These are phyloP conservation scores for Xiphydria camelus DNA, from an alignment of 2,888 invertebrate genomes.

Conservation along the genomic window DNA sequence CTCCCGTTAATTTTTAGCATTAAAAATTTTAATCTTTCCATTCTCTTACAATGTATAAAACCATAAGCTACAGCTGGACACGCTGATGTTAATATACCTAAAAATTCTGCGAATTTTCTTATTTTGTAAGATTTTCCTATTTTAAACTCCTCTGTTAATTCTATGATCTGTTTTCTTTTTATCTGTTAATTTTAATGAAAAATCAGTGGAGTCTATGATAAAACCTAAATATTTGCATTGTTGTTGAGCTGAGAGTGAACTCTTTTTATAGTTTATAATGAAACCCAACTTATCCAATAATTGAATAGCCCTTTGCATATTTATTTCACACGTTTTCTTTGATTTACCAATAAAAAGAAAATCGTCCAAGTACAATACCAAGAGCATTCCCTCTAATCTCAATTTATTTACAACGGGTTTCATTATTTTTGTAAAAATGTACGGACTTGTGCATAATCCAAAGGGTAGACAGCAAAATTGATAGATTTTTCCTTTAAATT, in stretches of 20 bases:
- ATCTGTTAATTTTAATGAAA: conserved; percentile 14
- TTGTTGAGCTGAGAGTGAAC: conserved; percentile 7
- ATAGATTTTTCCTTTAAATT: conserved; percentile 18
- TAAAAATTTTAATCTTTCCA: conserved; percentile 25
- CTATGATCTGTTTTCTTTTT: conserved; percentile 18
- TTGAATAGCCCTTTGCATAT: conserved; percentile 10
- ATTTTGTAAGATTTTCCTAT: conserved; percentile 17
- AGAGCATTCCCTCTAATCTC: conserved; percentile 8
- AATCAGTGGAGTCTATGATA: conserved; percentile 17
- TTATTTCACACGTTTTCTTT: conserved; percentile 4
- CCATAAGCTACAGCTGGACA: conserved; percentile 26
- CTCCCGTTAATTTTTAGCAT: conserved; percentile 16
- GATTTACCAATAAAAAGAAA: conserved; percentile 18
- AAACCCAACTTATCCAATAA: conserved; percentile 20
- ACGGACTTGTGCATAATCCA: conserved; percentile 22
- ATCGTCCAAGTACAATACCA: conserved; percentile 25
- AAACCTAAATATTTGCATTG: conserved; percentile 21
- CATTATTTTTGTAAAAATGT: conserved; percentile 24
- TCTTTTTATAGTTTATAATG: conserved; percentile 23
- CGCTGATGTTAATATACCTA: conserved; percentile 66
- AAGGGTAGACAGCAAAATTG: conserved; percentile 27
- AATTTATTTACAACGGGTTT: conserved; percentile 22
- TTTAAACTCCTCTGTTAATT: conserved; percentile 11
- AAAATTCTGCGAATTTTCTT: conserved; percentile 15
- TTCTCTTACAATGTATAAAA: conserved; percentile 19